phyloP scores from a whole-genome alignment of 2,888 invertebrate species.

The Patella caerulea region DNA sequence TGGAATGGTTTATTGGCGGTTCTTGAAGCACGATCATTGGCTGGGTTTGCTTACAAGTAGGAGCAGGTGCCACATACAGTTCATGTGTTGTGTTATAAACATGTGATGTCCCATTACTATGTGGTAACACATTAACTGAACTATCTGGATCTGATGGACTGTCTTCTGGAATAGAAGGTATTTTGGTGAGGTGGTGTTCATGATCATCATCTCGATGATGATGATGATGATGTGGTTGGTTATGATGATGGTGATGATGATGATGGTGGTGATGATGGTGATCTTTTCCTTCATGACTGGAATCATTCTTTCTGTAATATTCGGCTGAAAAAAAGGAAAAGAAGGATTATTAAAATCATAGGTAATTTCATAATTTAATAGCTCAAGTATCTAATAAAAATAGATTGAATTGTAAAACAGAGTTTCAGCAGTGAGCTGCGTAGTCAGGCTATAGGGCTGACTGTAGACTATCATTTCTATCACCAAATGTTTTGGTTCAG shows the following conservation, averaged over 20 bases:
- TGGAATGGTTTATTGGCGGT: slow-evolving; percentile 43
- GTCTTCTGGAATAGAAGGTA: slow-evolving; percentile 4
- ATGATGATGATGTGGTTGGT: background rate
- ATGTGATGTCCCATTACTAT: background rate
- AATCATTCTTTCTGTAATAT: slow-evolving; percentile 26
- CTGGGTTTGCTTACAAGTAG: slow-evolving; percentile 46
- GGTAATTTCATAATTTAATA: background rate
- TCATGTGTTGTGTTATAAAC: slow-evolving; percentile 5
- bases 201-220: slow-evolving; percentile 10
- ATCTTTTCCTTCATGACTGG: slow-evolving; percentile 9
- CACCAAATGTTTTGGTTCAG: too few relatives aligned
- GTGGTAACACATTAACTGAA: background rate
- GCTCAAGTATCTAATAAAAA: background rate
- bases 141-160: background rate
- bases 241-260: slow-evolving; percentile 16
- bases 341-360: background rate
- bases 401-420: background rate
- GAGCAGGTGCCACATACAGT: slow-evolving; percentile 39
- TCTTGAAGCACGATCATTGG: slow-evolving; percentile 57
- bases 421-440: too few relatives aligned
- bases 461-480: too few relatives aligned
- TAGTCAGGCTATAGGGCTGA: too few relatives aligned
- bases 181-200: background rate
- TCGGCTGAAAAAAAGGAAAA: slow-evolving; percentile 24
- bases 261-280: slow-evolving; percentile 27